Evolutionary conservation across 2,888 invertebrate genomes (phyloP), one percentile per base, ranked within the genome.

Genomic region (Amphipoea lucens): DNA sequence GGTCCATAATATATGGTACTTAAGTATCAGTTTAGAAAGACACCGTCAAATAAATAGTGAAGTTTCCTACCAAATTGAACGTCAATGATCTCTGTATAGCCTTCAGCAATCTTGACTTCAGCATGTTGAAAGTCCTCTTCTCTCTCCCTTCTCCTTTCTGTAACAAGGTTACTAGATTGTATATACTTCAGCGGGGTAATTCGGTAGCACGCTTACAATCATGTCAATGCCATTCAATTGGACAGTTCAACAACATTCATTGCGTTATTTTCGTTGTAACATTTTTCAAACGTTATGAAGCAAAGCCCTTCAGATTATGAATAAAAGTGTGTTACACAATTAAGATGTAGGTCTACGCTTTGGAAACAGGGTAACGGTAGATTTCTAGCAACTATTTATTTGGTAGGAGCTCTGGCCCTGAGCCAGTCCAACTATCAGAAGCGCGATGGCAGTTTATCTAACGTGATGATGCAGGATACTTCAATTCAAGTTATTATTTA

Each of bases 61-160:
- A 40, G 20, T 48, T 48, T 62, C 78, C 0, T 76, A 76, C 76
- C 76, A 78, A 62, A 40, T 14, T 40, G 76, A 40, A 78, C 4
- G n/a, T 6, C 78, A 62, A 20, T 23, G 40, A 62, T 20, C 6
- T 48, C 48, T 40, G 60, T 20, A 23, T 62, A 40, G n/a, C 78
- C 40, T 62, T 40, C 40, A 62, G 78, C 9, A 45, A 40, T 14
- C 7, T 78, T 14, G 48, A n/a, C 14, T 4, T 40, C 20, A 40
- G 76, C 76, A 76, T 76, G n/a, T 48, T 62, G 20, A 48, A 36
- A 48, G 5, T 77, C n/a, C n/a, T 60, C 36, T 20, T 78, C 40
- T 7, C 4, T 45, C 42, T 23, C 42, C 42, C 36, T 77, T 5
- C 45, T 76, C 11, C 6, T 40, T 29, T 62, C 76, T 76, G 76